A percentile compares a stretch with the other conserved stretches of the same genome.
These are phyloP conservation scores for Champsocephalus gunnari DNA, from an alignment of 2,797 vertebrate species.

Conservation along the genomic window DNA sequence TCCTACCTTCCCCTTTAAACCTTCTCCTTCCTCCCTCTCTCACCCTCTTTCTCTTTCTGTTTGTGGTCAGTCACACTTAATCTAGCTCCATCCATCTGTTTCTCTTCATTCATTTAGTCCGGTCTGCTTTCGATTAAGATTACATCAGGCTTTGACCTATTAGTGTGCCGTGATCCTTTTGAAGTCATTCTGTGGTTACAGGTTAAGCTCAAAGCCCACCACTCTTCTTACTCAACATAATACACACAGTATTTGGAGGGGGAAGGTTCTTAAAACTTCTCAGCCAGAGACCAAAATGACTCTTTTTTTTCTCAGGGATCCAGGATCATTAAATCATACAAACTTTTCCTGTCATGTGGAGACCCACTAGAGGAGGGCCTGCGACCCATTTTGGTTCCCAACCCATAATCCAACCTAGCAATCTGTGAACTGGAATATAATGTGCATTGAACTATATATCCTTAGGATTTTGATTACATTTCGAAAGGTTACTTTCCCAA, in stretches of 20 bases:
- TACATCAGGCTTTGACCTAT: slow-evolving; percentile 86
- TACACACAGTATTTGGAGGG: slow-evolving; percentile 65
- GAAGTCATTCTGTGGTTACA: slow-evolving; percentile 83
- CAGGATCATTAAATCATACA: slow-evolving; percentile 77
- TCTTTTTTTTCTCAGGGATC: slow-evolving; percentile 56
- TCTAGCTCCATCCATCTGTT: slow-evolving; percentile 83
- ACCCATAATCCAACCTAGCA: slow-evolving; percentile 72
- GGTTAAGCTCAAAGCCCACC: slow-evolving; percentile 82
- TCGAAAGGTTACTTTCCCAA: slow-evolving; percentile 64
- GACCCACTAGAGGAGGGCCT: slow-evolving; percentile 64
- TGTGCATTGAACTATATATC: slow-evolving; percentile 76
- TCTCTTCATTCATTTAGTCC: slow-evolving; percentile 83
- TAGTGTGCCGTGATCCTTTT: slow-evolving; percentile 82
- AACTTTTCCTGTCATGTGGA: slow-evolving; percentile 73
- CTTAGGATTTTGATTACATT: slow-evolving; percentile 70
- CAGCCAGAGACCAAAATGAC: slow-evolving; percentile 66
- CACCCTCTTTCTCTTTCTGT: slow-evolving; percentile 76
- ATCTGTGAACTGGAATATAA: slow-evolving; percentile 79
- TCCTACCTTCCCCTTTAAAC: slow-evolving; percentile 59
- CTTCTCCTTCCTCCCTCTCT: slow-evolving; percentile 61
- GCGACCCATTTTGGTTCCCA: slow-evolving; percentile 72
- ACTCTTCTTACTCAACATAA: slow-evolving; percentile 69
- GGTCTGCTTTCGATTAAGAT: slow-evolving; percentile 82
- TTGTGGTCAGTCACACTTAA: slow-evolving; percentile 86
- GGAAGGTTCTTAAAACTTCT: slow-evolving; percentile 71